Conservation (phyloP, 2,888 invertebrate genomes). For the Scaptomyza flava region DNA sequence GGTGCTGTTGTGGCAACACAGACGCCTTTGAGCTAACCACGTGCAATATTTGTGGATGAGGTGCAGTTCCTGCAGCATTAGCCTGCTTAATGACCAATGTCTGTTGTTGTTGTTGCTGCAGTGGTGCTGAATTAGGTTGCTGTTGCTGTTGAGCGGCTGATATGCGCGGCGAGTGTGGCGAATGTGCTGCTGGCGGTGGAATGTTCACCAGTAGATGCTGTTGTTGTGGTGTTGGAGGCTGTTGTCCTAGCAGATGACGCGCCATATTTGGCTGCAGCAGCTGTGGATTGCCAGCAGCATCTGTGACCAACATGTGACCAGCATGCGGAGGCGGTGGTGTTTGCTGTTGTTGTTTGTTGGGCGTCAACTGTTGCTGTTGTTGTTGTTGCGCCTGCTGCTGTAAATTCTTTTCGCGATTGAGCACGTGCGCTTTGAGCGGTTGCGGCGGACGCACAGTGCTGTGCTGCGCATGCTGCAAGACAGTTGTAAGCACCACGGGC, state of each 20-base stretch:
- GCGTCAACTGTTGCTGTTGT: constrained; percentile 57
- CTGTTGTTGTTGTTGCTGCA: constrained; percentile 73
- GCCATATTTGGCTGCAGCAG: constrained; percentile 74
- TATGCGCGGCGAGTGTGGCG: constrained; percentile 71
- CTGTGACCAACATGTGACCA: constrained; percentile 74
- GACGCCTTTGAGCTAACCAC: constrained; percentile 81
- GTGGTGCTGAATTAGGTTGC: constrained; percentile 44
- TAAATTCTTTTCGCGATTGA: constrained; percentile 85
- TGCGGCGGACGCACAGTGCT: constrained; percentile 85
- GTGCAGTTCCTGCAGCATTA: constrained; percentile 48
- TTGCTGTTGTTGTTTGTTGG: constrained; percentile 70
- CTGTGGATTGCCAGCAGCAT: constrained; percentile 73
- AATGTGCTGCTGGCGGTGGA: constrained; percentile 79
- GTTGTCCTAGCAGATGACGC: constrained; percentile 62
- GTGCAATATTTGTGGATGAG: constrained; percentile 76
- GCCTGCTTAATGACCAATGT: constrained; percentile 80
- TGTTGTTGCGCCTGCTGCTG: constrained; percentile 71
- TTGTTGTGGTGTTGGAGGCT: constrained; percentile 71
- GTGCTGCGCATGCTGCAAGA: constrained; percentile 83
- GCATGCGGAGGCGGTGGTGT: constrained; percentile 30
- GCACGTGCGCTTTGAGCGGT: constrained; percentile 87
- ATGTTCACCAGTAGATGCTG: constrained; percentile 82
- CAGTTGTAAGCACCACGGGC: constrained; percentile 76
- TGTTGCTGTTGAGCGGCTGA: constrained; percentile 57
- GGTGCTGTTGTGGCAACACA: constrained; percentile 51